Conservation (phyloP, 2,797 vertebrate species). For the Microctenopoma stevenorrisi region DNA sequence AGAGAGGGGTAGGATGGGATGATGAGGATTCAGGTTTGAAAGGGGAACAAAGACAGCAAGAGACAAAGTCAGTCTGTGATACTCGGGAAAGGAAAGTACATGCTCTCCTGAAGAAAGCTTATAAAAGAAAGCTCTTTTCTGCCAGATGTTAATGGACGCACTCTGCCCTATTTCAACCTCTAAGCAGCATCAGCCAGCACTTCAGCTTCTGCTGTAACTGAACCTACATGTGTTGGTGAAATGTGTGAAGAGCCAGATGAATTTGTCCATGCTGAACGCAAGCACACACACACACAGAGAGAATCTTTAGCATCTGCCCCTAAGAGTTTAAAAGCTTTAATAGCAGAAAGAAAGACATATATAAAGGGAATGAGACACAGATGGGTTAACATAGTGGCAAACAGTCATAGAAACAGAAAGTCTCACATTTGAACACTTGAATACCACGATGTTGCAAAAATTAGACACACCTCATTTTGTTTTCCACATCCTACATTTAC, state of each 20-base stretch:
- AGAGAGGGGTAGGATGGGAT: conserved; percentile 6
- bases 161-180: conserved; percentile 31
- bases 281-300: conserved; percentile 13
- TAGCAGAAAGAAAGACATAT: conserved; percentile 30
- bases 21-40: neutral
- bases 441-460: conserved; percentile 47
- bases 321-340: conserved; percentile 23
- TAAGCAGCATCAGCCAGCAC: conserved; percentile 33
- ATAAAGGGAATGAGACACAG: conserved; percentile 14
- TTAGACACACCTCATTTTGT: conserved; percentile 40
- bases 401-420: conserved; percentile 43
- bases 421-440: conserved; percentile 59
- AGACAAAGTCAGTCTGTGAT: conserved; percentile 14
- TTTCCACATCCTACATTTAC: conserved; percentile 40
- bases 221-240: conserved; percentile 32
- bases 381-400: no score
- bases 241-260: conserved; percentile 23
- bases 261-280: conserved; percentile 29
- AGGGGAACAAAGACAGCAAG: neutral
- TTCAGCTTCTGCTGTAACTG: conserved; percentile 11
- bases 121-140: conserved; percentile 30
- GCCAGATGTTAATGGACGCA: conserved; percentile 48
- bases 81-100: conserved; percentile 7
- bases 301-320: conserved; percentile 2
- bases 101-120: conserved; percentile 9